Evolutionary conservation across 1,140 invertebrate genomes (phyloP), one percentile per base, ranked within the genome.

Genomic region (Popillia japonica): DNA sequence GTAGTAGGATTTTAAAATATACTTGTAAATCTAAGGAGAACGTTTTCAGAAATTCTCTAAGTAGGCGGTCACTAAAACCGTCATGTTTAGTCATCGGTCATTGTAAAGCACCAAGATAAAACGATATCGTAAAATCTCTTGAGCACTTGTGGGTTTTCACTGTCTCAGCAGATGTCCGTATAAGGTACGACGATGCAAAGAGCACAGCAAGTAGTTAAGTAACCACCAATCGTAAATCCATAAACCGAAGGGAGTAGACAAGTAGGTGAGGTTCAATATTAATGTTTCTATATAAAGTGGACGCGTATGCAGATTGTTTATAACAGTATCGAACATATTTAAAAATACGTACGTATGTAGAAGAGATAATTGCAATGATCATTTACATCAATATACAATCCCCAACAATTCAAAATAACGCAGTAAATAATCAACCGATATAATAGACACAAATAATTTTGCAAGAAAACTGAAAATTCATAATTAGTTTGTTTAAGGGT

Each of bases 201-300:
- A 17, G 61, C 61, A 68, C 61, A 68, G 61, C 61, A 68, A 68
- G 61, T 68, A 68, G 61, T 68, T 34, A 68, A 68, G 61, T 23
- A 34, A 68, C 22, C 27, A 22, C 17, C 61, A 22, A 68, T 68
- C 61, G 61, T 68, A 68, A 68, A 68, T 68, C 61, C 27, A 68
- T 68, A 68, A 34, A 22, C 27, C 61, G 61, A 68, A 20, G 48
- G n/a, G 27, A 68, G 61, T 34, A 34, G 61, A 68, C 61, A 68
- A 20, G 61, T 68, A 68, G 61, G 61, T 68, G 61, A 68, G 61
- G 61, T 68, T 68, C 61, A 68, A 68, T 68, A 68, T 68, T 68
- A 68, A 68, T 68, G 22, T 34, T 27, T 68, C 61, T 34, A 68
- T 34, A 34, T 68, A 68, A 23, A 23, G 61, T 68, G 8, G 61